Conservation (phyloP, 2,113 vertebrate species). For the Tragelaphus strepsiceros region DNA sequence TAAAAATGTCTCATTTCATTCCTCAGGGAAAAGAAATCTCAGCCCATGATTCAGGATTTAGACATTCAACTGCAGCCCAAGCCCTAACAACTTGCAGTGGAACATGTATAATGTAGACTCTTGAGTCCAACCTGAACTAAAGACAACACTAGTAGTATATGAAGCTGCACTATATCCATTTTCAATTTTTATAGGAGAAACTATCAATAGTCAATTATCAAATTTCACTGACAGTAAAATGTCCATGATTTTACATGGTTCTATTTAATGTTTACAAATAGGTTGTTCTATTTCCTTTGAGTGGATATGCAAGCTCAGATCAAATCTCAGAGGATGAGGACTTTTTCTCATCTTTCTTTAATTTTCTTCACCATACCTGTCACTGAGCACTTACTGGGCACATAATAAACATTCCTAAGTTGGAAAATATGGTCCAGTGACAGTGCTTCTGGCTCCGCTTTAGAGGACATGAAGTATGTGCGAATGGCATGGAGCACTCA, state of each 20-base stretch:
- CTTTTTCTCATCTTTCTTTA: neutral
- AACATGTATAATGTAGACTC: neutral
- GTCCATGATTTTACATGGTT: neutral
- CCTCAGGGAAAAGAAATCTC: slow-evolving; percentile 10
- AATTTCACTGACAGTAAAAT: neutral
- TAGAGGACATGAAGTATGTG: accelerated
- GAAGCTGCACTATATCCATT: neutral
- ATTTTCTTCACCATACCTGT: neutral
- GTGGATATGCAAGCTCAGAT: neutral
- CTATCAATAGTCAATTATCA: neutral
- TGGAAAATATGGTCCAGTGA: neutral
- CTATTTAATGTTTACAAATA: neutral
- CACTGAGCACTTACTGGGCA: neutral
- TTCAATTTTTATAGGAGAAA: neutral
- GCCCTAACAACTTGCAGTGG: neutral
- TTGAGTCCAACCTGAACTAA: neutral
- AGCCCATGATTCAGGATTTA: slow-evolving; percentile 27
- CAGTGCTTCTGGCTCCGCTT: neutral
- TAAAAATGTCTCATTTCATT: slow-evolving; percentile 18
- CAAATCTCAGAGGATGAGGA: neutral
- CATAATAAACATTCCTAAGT: neutral
- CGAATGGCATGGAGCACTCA: accelerated
- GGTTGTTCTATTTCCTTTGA: neutral
- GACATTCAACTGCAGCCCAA: neutral
- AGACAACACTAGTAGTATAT: neutral